A percentile compares a stretch with the other conserved stretches of the same genome.
Evolutionary conservation across 2,888 invertebrate species (phyloP).

Genomic region (Cryptocheilus praepositus): DNA sequence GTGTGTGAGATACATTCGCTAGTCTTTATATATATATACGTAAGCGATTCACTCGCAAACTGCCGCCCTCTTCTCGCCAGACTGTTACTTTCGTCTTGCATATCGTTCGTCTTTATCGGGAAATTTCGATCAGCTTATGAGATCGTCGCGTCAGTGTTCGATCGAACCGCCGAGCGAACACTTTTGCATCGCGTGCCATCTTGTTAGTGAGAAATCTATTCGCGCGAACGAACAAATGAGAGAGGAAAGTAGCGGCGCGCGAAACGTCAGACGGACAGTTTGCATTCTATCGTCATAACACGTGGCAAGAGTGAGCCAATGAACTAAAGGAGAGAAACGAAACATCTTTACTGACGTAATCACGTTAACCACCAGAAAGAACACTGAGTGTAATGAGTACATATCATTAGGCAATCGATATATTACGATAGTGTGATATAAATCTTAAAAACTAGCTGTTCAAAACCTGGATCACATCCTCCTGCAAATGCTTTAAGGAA

Average conservation of each 20-base stretch:
- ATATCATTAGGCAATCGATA: conserved; percentile 62
- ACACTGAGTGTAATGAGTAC: conserved; percentile 68
- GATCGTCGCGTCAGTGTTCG: too few relatives aligned
- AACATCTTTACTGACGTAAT: conserved; percentile 64
- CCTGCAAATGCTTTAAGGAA: conserved; percentile 75
- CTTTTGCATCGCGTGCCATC: neutral
- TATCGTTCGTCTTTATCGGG: neutral
- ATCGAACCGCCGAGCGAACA: too few relatives aligned
- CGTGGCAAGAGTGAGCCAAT: conserved; percentile 68
- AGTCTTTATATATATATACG: conserved; percentile 61
- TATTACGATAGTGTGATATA: conserved; percentile 63
- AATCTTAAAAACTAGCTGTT: conserved; percentile 73
- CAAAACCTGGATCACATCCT: conserved; percentile 74
- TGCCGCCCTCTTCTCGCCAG: conserved; percentile 34
- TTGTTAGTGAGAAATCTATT: neutral
- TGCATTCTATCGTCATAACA: conserved; percentile 61
- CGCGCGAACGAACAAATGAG: neutral
- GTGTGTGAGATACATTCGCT: conserved; percentile 65
- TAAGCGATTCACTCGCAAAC: conserved; percentile 58
- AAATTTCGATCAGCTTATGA: neutral
- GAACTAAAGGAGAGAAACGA: conserved; percentile 63
- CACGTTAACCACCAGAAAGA: conserved; percentile 70
- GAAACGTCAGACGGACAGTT: conserved; percentile 39
- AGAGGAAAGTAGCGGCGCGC: conserved; percentile 34
- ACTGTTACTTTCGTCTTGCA: conserved; percentile 41